A percentile compares a stretch with the other conserved stretches of the same genome.
Evolutionary conservation across 2,797 vertebrate genomes (phyloP).

Genomic region (Etheostoma perlongum): DNA sequence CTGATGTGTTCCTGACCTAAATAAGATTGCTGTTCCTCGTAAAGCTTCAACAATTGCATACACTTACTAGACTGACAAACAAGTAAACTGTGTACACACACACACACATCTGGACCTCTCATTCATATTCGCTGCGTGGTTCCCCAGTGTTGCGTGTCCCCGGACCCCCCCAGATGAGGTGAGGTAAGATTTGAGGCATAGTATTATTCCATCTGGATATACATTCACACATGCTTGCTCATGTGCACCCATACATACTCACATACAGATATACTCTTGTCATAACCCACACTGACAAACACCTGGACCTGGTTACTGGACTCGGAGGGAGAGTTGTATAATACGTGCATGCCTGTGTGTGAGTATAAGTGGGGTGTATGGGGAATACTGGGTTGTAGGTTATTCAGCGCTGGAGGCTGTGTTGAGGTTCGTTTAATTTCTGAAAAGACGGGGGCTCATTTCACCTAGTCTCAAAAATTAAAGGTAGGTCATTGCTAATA

Average conservation of each 20-base stretch:
- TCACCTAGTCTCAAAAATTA: conserved; percentile 36
- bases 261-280: conserved; percentile 74
- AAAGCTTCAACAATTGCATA: conserved; percentile 54
- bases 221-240: conserved; percentile 61
- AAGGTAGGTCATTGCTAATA: conserved; percentile 41
- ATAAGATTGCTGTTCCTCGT: conserved; percentile 46
- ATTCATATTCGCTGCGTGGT: conserved; percentile 59
- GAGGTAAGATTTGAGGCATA: conserved; percentile 76
- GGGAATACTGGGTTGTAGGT: conserved; percentile 69
- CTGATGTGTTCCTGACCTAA: conserved; percentile 63
- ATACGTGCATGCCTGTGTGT: conserved; percentile 50
- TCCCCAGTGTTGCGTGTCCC: conserved; percentile 59
- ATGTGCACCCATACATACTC: conserved; percentile 53
- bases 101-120: conserved; percentile 61
- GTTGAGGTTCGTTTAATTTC: conserved; percentile 46
- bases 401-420: conserved; percentile 68
- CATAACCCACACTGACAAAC: conserved; percentile 80
- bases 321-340: conserved; percentile 59
- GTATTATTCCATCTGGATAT: conserved; percentile 74
- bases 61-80: conserved; percentile 55
- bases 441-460: conserved; percentile 46
- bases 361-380: conserved; percentile 48
- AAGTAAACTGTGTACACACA: conserved; percentile 30
- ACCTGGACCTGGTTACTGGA: conserved; percentile 81
- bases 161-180: conserved; percentile 68